Evolutionary conservation across 35 echinoderm and acorn worm genomes (phyloP), one percentile per base, ranked within the genome.

Genomic region (Stichopus chloronotus): DNA sequence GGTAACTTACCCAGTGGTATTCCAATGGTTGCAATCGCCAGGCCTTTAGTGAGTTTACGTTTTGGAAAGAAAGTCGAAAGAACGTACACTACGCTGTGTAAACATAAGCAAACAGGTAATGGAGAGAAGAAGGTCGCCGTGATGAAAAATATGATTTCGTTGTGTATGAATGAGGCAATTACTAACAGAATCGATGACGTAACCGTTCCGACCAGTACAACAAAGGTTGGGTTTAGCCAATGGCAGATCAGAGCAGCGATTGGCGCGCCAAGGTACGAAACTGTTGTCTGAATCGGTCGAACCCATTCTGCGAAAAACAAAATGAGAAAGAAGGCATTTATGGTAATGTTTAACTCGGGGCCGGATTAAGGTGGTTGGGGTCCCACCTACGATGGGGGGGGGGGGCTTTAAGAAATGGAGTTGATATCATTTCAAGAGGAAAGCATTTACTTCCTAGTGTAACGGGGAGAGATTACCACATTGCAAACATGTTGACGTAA

Each of bases 301-400:
- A 83, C 55, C 80, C 80, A 83, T 83, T 83, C 80, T 83, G 80
- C n/a, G 30, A 56, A 83, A 83, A 83, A 3, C 25, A 83, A 83
- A 17, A 55, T 4, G 11, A 78, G 20, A 25, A 78, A 78, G 30
- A 43, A 43, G 30, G 30, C 3, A 43, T 43, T 43, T 43, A 43
- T 43, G 30, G 30, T 43, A 43, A 43, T 43, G 30, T 43, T 3
- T 43, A 43, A 43, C 30, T 21, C 7, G 25, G 19, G 19, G 6
- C 9, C 19, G 11, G n/a, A n/a, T 71, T 71, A 1, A 13, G 11
- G 11, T 71, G 1, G 11, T 71, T n/a, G 0, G 1, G 1, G 11
- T 71, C 65, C 65, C 2, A 71, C 2, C 11, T 11, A 11, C 65
- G 11, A 13, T 71, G n/a, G 2, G 65, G n/a, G 11, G 11, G 4